phyloP scores from a whole-genome alignment of 2,888 invertebrate genomes.

The Pogonocherus hispidulus region DNA sequence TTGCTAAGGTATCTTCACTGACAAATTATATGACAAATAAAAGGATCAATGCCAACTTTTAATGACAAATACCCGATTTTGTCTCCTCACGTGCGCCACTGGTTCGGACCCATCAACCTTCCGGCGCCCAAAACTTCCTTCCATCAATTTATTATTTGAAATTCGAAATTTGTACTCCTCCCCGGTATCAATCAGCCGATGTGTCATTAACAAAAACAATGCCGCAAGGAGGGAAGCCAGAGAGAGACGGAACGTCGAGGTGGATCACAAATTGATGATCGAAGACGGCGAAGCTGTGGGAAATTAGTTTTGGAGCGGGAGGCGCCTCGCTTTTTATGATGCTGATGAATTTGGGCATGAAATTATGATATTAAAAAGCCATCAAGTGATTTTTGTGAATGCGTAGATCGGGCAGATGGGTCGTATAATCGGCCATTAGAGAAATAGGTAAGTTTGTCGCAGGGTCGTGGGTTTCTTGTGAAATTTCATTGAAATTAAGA shows the following conservation, averaged over 20 bases:
- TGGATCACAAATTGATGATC: conserved; percentile 50
- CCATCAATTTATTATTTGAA: conserved; percentile 65
- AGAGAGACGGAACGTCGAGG: conserved; percentile 49
- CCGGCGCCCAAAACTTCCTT: conserved; percentile 54
- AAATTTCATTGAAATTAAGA: neutral
- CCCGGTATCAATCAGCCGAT: conserved; percentile 65
- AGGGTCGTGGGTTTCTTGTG: neutral
- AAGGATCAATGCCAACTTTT: too few relatives aligned
- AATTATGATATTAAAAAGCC: conserved; percentile 47
- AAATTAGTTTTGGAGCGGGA: conserved; percentile 43
- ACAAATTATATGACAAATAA: too few relatives aligned
- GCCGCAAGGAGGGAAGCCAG: conserved; percentile 60
- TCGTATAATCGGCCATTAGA: neutral
- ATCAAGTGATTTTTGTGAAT: conserved; percentile 39
- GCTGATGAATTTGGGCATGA: conserved; percentile 38
- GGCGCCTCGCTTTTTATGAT: conserved; percentile 37
- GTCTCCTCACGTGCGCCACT: conserved; percentile 9
- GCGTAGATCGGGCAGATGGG: conserved; percentile 27
- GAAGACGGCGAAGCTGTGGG: conserved; percentile 37
- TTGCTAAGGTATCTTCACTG: too few relatives aligned
- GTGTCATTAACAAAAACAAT: conserved; percentile 66
- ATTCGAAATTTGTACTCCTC: conserved; percentile 60
- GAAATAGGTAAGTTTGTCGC: conserved; percentile 1
- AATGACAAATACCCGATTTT: too few relatives aligned
- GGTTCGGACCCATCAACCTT: neutral